Evolutionary conservation across 92 coral and sea anemone species (phyloP), one percentile per base, ranked within the genome.

Genomic region (Epizoanthus ramosus): DNA sequence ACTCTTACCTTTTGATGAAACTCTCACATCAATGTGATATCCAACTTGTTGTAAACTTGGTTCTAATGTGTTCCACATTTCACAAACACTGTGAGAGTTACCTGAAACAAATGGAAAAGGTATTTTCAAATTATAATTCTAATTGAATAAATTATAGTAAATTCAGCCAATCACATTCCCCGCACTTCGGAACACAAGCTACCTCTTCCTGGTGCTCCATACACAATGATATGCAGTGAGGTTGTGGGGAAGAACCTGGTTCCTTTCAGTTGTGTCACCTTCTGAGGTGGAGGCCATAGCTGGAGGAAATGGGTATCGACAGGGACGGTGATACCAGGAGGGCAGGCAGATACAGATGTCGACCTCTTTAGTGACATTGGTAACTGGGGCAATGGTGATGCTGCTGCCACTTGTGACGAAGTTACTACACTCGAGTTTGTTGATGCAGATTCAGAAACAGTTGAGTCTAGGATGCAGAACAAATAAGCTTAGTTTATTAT

Each of bases 271-370:
- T 93, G 92, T 23, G 89, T 89, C 79, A 93, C 69, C 37, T 90
- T 83, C 82, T 95, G 98, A 56, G 98, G 98, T 68, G 88, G 74
- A 59, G 98, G 98, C 98, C 98, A 95, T 19, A 95, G 70, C 6
- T 56, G 80, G 14, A 63, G 84, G 28, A 93, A 88, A 14, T 57
- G 75, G 3, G 97, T 68, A 39, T 92, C 97, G 63, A 73, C 86
- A 13, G 80, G 73, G 60, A 45, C 25, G 41, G 84, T 22, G 75
- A 81, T 47, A 81, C 81, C 43, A 24, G 74, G 59, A 16, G 87
- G 83, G 64, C 79, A 89, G 22, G 41, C 57, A 79, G 24, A 52
- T 23, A 56, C 63, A 50, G 91, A 69, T 18, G 73, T 43, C 31
- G 50, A 57, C 71, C 86, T 87, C 15, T 58, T 41, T 9, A 47